phyloP scores from a whole-genome alignment of 2,113 vertebrate species.

The Aspidoscelis tigris region DNA sequence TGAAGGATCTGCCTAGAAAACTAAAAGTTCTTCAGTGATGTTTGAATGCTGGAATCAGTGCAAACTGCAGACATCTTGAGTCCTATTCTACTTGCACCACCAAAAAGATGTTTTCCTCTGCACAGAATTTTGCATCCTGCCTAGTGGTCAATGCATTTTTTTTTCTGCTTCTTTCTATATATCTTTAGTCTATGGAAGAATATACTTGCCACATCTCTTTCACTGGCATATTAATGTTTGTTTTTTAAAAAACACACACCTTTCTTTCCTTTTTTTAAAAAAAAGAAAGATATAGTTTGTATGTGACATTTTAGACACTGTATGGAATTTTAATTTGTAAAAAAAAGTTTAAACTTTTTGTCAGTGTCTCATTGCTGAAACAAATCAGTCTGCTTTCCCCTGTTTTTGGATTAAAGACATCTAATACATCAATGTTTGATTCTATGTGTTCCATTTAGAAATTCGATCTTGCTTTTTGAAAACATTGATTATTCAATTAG shows the following conservation, averaged over 20 bases:
- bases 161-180: slow-evolving; percentile 31
- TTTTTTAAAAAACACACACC: slow-evolving; percentile 33
- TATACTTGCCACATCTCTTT: slow-evolving; percentile 60
- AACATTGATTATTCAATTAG: not conserved
- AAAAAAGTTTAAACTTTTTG: slow-evolving; percentile 34
- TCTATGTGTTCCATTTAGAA: slow-evolving; percentile 50
- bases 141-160: slow-evolving; percentile 6
- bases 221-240: slow-evolving; percentile 59
- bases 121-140: not conserved
- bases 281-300: slow-evolving; percentile 64
- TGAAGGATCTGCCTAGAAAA: not conserved
- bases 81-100: not conserved
- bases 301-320: slow-evolving; percentile 66
- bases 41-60: not conserved
- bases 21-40: rapidly evolving
- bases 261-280: slow-evolving; percentile 51
- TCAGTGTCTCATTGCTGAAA: slow-evolving; percentile 76
- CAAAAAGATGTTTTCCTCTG: not conserved
- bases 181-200: slow-evolving; percentile 58
- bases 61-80: not conserved
- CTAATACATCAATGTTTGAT: slow-evolving; percentile 41
- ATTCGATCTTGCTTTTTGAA: not conserved
- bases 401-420: slow-evolving; percentile 85
- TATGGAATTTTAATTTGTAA: slow-evolving; percentile 65
- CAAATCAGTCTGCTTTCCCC: slow-evolving; percentile 80